A percentile compares a stretch with the other conserved stretches of the same genome.
Evolutionary conservation across 2,888 invertebrate species (phyloP).

Genomic region (Oscheius onirici): DNA sequence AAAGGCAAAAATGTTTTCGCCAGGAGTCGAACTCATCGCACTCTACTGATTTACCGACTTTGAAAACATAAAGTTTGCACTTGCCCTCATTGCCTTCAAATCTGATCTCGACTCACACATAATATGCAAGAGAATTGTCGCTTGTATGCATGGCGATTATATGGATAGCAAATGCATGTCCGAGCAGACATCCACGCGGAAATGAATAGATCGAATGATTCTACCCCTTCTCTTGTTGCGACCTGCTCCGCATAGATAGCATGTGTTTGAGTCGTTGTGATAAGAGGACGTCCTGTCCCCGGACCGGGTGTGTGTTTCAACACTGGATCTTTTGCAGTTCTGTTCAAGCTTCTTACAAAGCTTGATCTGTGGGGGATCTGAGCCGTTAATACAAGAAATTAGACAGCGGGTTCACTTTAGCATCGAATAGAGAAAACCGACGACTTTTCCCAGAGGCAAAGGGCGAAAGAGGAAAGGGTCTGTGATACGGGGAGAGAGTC

Average conservation of each 20-base stretch:
- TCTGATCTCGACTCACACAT: neutral
- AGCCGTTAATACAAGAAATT: too few species aligned
- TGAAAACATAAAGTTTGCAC: too few species aligned
- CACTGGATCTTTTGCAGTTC: neutral
- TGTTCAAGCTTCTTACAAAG: neutral
- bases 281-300: constrained; percentile 20
- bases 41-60: too few species aligned
- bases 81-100: neutral
- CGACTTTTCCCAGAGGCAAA: neutral
- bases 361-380: neutral
- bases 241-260: constrained; percentile 17
- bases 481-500: too few species aligned
- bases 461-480: neutral
- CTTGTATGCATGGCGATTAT: constrained; percentile 11
- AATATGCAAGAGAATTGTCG: neutral
- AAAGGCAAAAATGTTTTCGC: neutral
- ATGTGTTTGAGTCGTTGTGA: constrained; percentile 10
- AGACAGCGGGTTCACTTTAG: too few species aligned
- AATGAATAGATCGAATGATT: neutral
- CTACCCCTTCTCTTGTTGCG: too few species aligned
- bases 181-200: neutral
- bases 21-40: neutral
- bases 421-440: neutral
- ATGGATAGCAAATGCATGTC: constrained; percentile 13
- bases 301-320: neutral